Percentiles rank a stretch among this genome's conserved stretches.
Conservation (phyloP, 2,113 vertebrate genomes). For the Porphyrio hochstetteri region DNA sequence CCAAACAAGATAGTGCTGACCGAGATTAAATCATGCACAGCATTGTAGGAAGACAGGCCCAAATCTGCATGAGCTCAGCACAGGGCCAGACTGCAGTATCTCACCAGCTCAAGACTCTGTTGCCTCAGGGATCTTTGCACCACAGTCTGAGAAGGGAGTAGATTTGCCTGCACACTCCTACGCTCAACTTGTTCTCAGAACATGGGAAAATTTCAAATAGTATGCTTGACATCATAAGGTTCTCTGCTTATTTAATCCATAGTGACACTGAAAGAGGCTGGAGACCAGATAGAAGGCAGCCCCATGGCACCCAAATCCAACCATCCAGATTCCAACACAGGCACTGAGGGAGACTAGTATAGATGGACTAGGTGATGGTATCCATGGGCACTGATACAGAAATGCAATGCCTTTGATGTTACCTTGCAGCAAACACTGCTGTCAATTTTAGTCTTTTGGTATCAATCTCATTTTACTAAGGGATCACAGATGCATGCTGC, state of each 20-base stretch:
- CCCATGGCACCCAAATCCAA: background rate
- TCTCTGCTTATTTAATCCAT: background rate
- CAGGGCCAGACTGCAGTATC: background rate
- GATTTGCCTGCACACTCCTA: background rate
- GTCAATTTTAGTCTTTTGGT: background rate
- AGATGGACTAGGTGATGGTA: rapidly evolving
- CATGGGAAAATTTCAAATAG: background rate
- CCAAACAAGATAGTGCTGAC: background rate
- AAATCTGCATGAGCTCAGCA: background rate
- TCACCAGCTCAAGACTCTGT: background rate
- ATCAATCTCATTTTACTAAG: background rate
- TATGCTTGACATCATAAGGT: background rate
- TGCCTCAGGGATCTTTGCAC: background rate
- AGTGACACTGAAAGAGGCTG: background rate
- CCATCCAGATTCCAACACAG: background rate
- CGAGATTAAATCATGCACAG: background rate
- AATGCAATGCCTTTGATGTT: background rate
- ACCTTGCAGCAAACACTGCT: background rate
- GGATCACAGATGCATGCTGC: background rate
- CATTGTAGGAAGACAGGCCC: background rate
- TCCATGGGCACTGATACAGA: background rate
- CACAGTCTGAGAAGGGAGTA: background rate
- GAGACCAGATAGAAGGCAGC: background rate
- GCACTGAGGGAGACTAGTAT: background rate
- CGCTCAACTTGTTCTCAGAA: background rate